Evolutionary conservation across 2,797 vertebrate species (phyloP).

Genomic region (Tokudaia muenninki): DNA sequence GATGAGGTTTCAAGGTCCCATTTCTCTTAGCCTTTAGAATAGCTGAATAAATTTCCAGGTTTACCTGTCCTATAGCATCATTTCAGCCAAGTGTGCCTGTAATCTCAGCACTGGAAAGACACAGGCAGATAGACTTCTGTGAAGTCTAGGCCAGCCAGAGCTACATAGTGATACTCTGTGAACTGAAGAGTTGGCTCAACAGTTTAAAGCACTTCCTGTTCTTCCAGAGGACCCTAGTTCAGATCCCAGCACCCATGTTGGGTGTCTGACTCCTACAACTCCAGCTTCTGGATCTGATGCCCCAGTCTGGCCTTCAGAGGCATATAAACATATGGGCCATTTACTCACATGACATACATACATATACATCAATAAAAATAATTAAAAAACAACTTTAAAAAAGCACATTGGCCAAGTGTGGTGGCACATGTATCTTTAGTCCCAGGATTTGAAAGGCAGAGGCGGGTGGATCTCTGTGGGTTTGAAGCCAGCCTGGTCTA

Average conservation of each 20-base stretch:
- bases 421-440: not conserved
- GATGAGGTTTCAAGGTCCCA: not conserved
- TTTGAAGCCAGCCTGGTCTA: not conserved
- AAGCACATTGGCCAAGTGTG: not conserved
- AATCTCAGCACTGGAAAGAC: not conserved
- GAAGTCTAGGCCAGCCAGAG: not conserved
- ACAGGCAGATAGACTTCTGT: not conserved
- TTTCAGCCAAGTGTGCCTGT: not conserved
- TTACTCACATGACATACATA: not conserved
- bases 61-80: not conserved
- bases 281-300: not conserved
- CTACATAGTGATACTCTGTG: not conserved
- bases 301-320: not conserved
- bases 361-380: not conserved
- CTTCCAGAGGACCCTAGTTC: not conserved
- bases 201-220: not conserved
- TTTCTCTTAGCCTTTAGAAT: not conserved
- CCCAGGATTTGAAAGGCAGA: not conserved
- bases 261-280: not conserved
- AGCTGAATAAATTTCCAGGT: not conserved
- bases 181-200: not conserved
- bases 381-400: not conserved
- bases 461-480: not conserved
- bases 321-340: not conserved
- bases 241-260: not conserved